Evolutionary conservation across 2,113 vertebrate genomes (phyloP), one percentile per base, ranked within the genome.

Genomic region (Proterorhinus semilunaris): DNA sequence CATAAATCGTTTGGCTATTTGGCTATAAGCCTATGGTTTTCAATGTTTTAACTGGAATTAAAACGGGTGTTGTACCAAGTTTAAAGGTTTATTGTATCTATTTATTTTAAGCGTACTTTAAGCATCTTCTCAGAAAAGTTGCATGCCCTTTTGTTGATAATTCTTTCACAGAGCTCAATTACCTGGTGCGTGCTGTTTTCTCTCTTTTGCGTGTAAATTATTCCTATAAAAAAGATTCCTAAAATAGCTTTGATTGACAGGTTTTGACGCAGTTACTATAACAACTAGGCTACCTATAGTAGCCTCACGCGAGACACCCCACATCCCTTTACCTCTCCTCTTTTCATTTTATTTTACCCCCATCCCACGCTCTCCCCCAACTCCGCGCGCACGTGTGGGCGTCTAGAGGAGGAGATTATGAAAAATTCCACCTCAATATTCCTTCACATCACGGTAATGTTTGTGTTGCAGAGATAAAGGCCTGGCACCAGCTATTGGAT

Each of bases 241-340:
- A 85, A 91, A 91, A 91, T 89, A 88, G 83, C 84, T 78, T 64
- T 87, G 89, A 89, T 83, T 88, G 88, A 88, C 88, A 85, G 88
- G 74, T 88, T 84, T 81, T 87, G 81, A 87, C 75, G 79, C 86
- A 85, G 90, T 91, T 91, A 90, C 88, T 91, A 91, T 90, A 91
- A 90, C 87, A 90, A 91, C 89, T 91, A 86, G 80, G 4, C 1
- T 36, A 21, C 87, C 85, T 75, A 81, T 82, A 82, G 80, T 82
- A 87, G 27, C 27, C 87, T 87, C 83, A 78, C 84, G 78, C 77
- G 75, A 82, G 71, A 78, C 77, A 63, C 16, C 62, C 51, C 72
- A 9, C 59, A 5, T 47, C 55, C 1, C 47, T 70, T 54, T 70
- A 54, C 70, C 62, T 74, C 82, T 65, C 77, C 85, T 81, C 80